These are phyloP conservation scores for Anas bernieri DNA, from an alignment of 2,797 vertebrate species.

Conservation along the genomic window DNA sequence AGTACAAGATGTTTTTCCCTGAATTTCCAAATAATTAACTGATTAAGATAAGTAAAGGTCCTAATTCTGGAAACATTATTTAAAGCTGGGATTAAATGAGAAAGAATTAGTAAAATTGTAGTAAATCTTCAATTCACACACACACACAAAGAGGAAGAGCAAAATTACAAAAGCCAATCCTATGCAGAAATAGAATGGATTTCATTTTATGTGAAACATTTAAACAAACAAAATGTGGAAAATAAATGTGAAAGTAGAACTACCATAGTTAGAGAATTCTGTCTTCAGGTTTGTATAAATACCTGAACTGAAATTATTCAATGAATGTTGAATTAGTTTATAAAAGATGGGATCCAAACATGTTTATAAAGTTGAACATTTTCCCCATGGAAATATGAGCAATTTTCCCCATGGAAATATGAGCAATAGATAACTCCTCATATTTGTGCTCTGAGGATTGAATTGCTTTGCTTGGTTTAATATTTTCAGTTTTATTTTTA, in stretches of 20 bases:
- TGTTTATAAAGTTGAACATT: neutral
- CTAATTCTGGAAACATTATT: neutral
- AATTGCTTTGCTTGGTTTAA: neutral
- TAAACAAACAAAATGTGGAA: neutral
- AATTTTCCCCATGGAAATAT: neutral
- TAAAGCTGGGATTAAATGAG: neutral
- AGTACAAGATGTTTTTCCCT: neutral
- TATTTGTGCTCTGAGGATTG: neutral
- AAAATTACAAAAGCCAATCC: neutral
- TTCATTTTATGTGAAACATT: neutral
- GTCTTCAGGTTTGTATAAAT: neutral
- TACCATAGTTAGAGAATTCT: neutral
- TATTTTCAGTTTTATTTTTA: neutral
- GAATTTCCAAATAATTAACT: neutral
- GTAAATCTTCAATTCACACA: neutral
- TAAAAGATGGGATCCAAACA: neutral
- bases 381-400: neutral
- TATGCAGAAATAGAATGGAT: neutral
- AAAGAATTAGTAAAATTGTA: neutral
- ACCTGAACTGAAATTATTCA: neutral
- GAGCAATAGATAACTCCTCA: neutral
- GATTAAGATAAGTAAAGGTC: neutral
- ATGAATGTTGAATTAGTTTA: neutral
- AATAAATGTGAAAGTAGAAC: neutral
- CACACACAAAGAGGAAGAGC: neutral